Evolutionary conservation across 2,797 vertebrate species (phyloP).

Genomic region (Hydrophis major): DNA sequence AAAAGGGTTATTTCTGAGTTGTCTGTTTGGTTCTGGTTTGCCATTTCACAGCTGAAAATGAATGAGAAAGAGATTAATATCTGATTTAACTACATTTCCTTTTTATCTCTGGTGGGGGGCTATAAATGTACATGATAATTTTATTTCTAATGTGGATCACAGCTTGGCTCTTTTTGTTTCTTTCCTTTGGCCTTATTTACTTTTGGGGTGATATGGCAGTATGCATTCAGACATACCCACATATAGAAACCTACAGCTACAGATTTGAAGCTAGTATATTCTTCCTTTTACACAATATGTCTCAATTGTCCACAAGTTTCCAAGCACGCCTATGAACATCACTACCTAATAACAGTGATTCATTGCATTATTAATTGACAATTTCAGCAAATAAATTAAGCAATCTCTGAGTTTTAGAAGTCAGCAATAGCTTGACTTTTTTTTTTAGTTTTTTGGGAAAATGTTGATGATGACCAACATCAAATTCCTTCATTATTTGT

Average conservation of each 20-base stretch:
- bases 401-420: not conserved
- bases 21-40: not conserved
- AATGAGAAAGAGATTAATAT: not conserved
- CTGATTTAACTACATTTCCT: not conserved
- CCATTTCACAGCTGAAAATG: not conserved
- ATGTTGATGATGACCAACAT: not conserved
- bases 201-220: not conserved
- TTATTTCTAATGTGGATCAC: not conserved
- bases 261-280: not conserved
- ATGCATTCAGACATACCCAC: not conserved
- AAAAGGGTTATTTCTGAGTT: slow-evolving; percentile 49
- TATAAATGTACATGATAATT: not conserved
- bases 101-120: no score
- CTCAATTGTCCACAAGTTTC: not conserved
- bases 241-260: not conserved
- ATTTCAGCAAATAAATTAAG: not conserved
- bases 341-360: not conserved
- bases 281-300: not conserved
- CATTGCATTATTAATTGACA: not conserved
- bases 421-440: not conserved
- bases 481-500: not conserved
- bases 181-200: not conserved
- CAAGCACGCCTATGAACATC: not conserved
- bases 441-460: not conserved
- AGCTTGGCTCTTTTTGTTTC: not conserved